Evolutionary conservation across 2,797 vertebrate genomes (phyloP), one percentile per base, ranked within the genome.

Genomic region (Gadopsis marmoratus): DNA sequence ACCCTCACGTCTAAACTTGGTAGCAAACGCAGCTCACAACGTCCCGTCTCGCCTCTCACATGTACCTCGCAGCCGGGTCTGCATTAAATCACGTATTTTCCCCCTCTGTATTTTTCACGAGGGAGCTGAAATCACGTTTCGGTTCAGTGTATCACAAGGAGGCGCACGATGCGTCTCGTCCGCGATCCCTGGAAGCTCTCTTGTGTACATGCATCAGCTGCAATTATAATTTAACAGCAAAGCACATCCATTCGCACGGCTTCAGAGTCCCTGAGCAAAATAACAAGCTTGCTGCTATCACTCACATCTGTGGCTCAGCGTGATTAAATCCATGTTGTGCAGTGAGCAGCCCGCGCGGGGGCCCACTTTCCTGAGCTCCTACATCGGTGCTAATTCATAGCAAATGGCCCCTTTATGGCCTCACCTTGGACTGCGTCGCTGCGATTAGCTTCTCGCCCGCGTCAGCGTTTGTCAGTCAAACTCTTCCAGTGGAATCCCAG

Each of bases 141-240:
- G 55, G 73, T 67, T 85, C 79, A 72, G 86, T 35, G 81, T 79
- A 82, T 91, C 76, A 72, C 61, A 61, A 78, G 84, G 78, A 89
- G 79, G 84, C 83, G 35, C 73, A 71, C 39, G 75, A 74, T 60
- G 56, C 55, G 50, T 58, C 75, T 71, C 51, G 78, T 74, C 86
- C 65, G 39, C 31, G 39, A 73, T 85, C 82, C 74, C 84, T 43
- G 65, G 83, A 71, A 81, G 81, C 87, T 88, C 91, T 92, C 91
- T 55, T 83, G 90, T 91, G 92, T 88, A 81, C 92, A 82, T 82
- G 91, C 93, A 91, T 94, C 93, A 93, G 92, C 91, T 90, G 92
- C 61, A 92, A 93, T 92, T 91, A 94, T 91, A 89, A 91, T 95
- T 94, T 95, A 94, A 94, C 93, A 92, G 93, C 83, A 64, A 91